Percentiles rank a stretch among this genome's conserved stretches.
phyloP scores from a whole-genome alignment of 2,888 invertebrate genomes.

The Nemotelus nigrinus region DNA sequence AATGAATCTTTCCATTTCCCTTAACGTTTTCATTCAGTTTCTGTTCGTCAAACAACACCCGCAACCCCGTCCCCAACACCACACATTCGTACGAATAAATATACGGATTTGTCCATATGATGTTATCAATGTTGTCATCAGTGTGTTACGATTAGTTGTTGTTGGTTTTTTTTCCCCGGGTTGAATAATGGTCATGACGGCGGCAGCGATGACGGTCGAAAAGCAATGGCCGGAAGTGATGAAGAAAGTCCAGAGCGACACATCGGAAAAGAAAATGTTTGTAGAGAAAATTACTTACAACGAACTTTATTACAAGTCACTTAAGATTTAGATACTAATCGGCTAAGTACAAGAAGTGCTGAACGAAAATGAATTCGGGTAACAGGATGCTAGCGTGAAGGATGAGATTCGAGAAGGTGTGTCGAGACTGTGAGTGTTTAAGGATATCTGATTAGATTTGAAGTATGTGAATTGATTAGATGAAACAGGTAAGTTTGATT shows the following conservation, averaged over 20 bases:
- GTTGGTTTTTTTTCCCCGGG: constrained; percentile 4
- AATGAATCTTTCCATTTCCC: constrained; percentile 61
- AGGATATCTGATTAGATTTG: background rate
- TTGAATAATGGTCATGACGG: background rate
- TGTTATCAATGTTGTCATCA: constrained; percentile 25
- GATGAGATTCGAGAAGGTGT: background rate
- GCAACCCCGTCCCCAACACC: constrained; percentile 10
- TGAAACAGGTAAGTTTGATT: no score
- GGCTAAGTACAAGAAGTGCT: constrained; percentile 25
- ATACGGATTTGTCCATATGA: constrained; percentile 25
- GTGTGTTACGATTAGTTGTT: constrained; percentile 5
- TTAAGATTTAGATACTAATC: constrained; percentile 40
- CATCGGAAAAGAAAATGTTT: constrained; percentile 12
- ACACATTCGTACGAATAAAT: constrained; percentile 5
- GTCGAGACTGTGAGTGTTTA: background rate
- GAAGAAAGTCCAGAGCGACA: background rate
- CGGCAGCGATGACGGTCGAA: no score
- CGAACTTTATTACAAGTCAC: constrained; percentile 39
- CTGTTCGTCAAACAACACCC: constrained; percentile 51
- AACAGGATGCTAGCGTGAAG: background rate
- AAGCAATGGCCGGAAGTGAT: background rate
- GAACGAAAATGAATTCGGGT: constrained; percentile 8
- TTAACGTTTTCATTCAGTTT: constrained; percentile 57
- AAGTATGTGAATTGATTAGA: background rate
- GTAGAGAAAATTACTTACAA: constrained; percentile 17